A percentile compares a stretch with the other conserved stretches of the same genome.
Evolutionary conservation across 1,140 invertebrate species (phyloP).

Genomic region (Platyscapa corneri): DNA sequence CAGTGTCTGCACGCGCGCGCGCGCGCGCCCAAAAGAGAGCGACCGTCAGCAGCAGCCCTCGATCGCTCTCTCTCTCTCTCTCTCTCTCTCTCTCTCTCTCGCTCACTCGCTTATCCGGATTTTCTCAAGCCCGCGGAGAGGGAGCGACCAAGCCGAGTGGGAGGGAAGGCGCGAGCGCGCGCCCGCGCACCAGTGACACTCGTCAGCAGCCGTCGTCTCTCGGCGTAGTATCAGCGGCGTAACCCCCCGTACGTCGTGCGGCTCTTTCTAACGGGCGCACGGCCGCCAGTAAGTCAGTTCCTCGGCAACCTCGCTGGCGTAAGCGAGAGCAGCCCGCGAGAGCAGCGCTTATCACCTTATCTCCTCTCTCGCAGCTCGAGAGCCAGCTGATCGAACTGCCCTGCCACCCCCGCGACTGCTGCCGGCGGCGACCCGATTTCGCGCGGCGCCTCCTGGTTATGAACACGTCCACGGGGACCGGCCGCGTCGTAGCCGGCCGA

Average conservation of each 20-base stretch:
- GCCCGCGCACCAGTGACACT: constrained; percentile 60
- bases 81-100: no score
- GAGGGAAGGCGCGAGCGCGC: constrained; percentile 39
- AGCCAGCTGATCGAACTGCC: constrained; percentile 44
- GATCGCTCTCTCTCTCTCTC: no score
- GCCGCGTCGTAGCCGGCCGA: not conserved
- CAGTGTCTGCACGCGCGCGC: not conserved
- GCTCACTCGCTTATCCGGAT: constrained; percentile 13
- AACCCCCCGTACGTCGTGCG: not conserved
- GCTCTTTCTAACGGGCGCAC: no score
- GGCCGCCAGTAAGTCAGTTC: constrained; percentile 36
- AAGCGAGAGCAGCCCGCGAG: constrained; percentile 33
- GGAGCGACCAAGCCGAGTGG: no score
- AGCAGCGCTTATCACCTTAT: constrained; percentile 44
- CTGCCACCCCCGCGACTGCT: constrained; percentile 52
- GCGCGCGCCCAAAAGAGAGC: not conserved
- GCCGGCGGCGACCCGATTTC: not conserved
- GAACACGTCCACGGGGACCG: not conserved
- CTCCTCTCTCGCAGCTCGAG: constrained; percentile 53
- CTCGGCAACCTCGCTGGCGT: constrained; percentile 35
- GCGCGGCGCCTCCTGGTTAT: not conserved
- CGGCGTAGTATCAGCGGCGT: constrained; percentile 47
- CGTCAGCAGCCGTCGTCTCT: constrained; percentile 62
- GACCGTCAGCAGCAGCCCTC: not conserved
- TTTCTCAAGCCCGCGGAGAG: not conserved